These are phyloP conservation scores for Phalanger gymnotis DNA, from an alignment of 2,797 vertebrate genomes.

Conservation along the genomic window DNA sequence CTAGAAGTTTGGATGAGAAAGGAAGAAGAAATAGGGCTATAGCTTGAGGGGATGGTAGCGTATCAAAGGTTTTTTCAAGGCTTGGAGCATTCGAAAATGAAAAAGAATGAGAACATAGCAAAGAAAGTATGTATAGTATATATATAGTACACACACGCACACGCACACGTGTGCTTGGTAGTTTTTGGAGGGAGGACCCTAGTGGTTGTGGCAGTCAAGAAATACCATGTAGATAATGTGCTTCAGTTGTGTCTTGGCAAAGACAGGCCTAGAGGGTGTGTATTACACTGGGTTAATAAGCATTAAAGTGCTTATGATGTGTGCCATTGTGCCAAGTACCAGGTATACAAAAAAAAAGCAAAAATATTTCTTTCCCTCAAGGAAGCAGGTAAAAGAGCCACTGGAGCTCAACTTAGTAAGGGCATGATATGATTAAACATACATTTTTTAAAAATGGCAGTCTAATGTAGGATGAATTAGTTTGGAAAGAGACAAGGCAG, in stretches of 20 bases:
- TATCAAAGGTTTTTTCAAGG: neutral
- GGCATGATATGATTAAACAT: neutral
- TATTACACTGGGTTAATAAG: neutral
- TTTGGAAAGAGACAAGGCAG: neutral
- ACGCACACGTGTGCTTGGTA: too few species aligned
- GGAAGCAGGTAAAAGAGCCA: neutral
- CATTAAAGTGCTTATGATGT: neutral
- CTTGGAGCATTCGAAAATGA: neutral
- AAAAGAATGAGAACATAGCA: neutral
- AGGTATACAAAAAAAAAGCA: neutral
- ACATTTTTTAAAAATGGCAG: neutral
- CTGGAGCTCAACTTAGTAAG: neutral
- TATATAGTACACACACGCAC: too few species aligned
- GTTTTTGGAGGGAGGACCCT: neutral
- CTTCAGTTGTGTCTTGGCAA: neutral
- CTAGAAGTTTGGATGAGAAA: neutral
- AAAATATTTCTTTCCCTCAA: neutral
- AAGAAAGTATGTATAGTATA: neutral
- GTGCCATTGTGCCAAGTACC: neutral
- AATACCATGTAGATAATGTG: neutral
- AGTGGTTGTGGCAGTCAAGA: neutral
- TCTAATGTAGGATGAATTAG: neutral
- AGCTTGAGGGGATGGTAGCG: neutral
- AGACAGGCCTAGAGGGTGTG: neutral
- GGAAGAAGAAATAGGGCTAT: neutral